Evolutionary conservation across 1,140 invertebrate genomes (phyloP), one percentile per base, ranked within the genome.

Genomic region (Globodera ellingtonae): DNA sequence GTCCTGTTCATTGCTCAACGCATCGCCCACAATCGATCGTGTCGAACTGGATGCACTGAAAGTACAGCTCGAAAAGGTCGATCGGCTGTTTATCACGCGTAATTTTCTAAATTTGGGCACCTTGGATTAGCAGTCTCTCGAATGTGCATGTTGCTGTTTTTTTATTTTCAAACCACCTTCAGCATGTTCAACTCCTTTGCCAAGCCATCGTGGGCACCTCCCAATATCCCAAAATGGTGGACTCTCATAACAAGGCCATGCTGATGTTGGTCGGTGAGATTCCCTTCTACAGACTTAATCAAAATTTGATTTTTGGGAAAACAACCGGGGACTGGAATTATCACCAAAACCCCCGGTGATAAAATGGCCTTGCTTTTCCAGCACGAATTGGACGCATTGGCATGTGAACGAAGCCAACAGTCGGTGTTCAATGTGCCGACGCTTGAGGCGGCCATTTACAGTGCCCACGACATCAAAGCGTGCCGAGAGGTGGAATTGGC

Each of bases 51-150:
- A 82, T 21, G 48, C 82, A 50, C 72, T 83, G 48, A 74, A 76
- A 59, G 83, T 83, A 56, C 82, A 83, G 73, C 52, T 83, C 24
- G 84, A 83, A 86, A 86, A 83, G 82, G 82, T 83, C 13, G 13
- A 15, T 13, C 21, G 44, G 15, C 10, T 47, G 75, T 18, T 72
- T 81, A 3, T 73, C 10, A 75, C 75, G 75, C 35, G 50, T 47
- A 21, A 13, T 75, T 75, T 0, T 9, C 73, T 35, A 35, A 35
- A 0, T 75, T 74, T 78, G 66, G 21, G 3, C 2, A 79, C 9
- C 81, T 78, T 21, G 5, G 6, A 70, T 18, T 7, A 35, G 35
- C n/a, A 35, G 35, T 2, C 35, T 2, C 35, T 35, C 35, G 35
- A 35, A 35, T 35, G 35, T 35, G 35, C 35, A 35, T 35, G 24